Evolutionary conservation across 2,113 vertebrate genomes (phyloP), one percentile per base, ranked within the genome.

Genomic region (Tupaia tana): DNA sequence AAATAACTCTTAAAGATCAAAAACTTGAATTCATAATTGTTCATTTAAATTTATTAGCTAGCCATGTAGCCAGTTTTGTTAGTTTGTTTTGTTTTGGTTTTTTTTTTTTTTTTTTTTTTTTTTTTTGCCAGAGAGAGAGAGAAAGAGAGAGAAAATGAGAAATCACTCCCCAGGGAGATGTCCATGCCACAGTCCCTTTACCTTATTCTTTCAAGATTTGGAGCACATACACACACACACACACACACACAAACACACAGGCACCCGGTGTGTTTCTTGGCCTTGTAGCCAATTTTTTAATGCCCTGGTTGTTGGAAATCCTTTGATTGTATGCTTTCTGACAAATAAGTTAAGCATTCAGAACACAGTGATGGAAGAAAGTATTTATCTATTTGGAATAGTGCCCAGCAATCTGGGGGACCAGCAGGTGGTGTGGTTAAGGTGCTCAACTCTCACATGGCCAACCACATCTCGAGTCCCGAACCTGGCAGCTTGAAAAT

Each of bases 31-130:
- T 94, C 24, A 64, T 79, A 74, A 89, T 89, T 95, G 80, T 75
- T 75, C 74, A 89, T 74, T 95, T 86, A 90, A 66, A 87, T 93
- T 71, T 94, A 31, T 83, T 96, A 94, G 85, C 69, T 71, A 91
- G 6, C 78, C 52, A 27, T 31, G 59, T 73, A 83, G 6, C 10
- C 9, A 29, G 3, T 89, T 94, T 43, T 95, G 43, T n/a, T n/a
- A n/a, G n/a, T 43, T 43, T 43, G 43, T 43, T 43, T 43, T 43
- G 5, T 43, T 43, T 43, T 43, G 3, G 43, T 43, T 43, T 43
- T 43, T 43, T 3, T 43, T 43, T 43, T 43, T 43, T 43, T 43
- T 43, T 43, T 43, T 43, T 3, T 43, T 43, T 43, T 43, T 43
- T 43, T 43, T 43, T 43, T 43, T 43, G n/a, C n/a, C n/a, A n/a